phyloP scores from a whole-genome alignment of 2,888 invertebrate genomes.

The Ectemnius lituratus region DNA sequence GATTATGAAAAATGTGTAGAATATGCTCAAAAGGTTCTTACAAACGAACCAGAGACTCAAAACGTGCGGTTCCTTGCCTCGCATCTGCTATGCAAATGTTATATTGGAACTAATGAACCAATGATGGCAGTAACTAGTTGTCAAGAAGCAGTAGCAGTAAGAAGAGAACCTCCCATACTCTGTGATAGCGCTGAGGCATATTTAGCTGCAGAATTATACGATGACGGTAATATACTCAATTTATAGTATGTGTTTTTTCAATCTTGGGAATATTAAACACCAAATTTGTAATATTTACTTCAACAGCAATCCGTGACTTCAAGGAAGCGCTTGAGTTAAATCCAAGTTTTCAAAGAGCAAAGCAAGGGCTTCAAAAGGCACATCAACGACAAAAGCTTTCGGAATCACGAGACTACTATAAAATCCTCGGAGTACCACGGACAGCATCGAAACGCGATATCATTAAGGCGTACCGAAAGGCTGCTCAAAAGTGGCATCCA shows the following conservation, averaged over 20 bases:
- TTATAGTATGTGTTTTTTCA: not conserved
- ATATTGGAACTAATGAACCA: slow-evolving; percentile 84
- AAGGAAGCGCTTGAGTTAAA: slow-evolving; percentile 92
- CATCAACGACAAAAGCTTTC: slow-evolving; percentile 96
- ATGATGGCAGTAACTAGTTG: slow-evolving; percentile 88
- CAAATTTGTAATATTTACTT: slow-evolving; percentile 11
- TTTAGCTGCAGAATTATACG: slow-evolving; percentile 92
- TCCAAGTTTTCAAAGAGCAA: slow-evolving; percentile 87
- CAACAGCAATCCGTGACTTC: slow-evolving; percentile 89
- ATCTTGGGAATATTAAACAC: not conserved
- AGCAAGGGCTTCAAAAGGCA: slow-evolving; percentile 92
- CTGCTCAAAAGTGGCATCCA: slow-evolving; percentile 99
- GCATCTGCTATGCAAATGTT: slow-evolving; percentile 90
- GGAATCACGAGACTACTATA: slow-evolving; percentile 97
- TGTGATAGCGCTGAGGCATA: slow-evolving; percentile 97
- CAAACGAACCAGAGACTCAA: slow-evolving; percentile 84
- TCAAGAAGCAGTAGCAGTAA: slow-evolving; percentile 87
- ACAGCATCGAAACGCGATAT: slow-evolving; percentile 96
- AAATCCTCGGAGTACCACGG: slow-evolving; percentile 94
- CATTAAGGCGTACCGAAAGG: slow-evolving; percentile 95
- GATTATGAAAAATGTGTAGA: slow-evolving; percentile 85
- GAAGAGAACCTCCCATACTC: slow-evolving; percentile 86
- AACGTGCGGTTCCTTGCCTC: slow-evolving; percentile 88
- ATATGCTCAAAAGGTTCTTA: slow-evolving; percentile 84
- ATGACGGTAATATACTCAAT: slow-evolving; percentile 83